Evolutionary conservation across 2,888 invertebrate species (phyloP).

Genomic region (Vandiemenella viatica): DNA sequence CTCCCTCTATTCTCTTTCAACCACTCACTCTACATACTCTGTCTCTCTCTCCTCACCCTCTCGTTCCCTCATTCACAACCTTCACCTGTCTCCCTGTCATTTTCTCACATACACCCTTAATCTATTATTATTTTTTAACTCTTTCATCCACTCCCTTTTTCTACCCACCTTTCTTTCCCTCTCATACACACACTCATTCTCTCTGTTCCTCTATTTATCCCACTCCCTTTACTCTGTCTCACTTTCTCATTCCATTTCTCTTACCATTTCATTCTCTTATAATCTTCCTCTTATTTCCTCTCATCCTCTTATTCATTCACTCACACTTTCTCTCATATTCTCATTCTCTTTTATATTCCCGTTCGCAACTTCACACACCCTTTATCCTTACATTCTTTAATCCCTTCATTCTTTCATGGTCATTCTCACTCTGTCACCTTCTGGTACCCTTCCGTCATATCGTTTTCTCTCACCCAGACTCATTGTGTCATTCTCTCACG

Average conservation of each 20-base stretch:
- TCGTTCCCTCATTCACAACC: too few relatives aligned
- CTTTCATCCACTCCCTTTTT: too few relatives aligned
- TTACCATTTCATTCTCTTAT: neutral
- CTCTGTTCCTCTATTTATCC: neutral
- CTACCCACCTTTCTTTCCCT: too few relatives aligned
- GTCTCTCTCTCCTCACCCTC: neutral
- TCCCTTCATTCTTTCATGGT: neutral
- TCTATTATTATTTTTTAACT: too few relatives aligned
- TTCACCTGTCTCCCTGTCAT: too few relatives aligned
- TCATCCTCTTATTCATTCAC: neutral
- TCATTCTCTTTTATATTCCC: neutral
- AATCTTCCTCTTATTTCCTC: neutral
- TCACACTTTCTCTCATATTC: neutral
- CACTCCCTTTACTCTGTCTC: neutral
- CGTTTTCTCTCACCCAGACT: neutral
- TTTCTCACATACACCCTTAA: too few relatives aligned
- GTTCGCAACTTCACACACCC: neutral
- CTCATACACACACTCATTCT: too few relatives aligned
- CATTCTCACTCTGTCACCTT: neutral
- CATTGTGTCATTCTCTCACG: too few relatives aligned
- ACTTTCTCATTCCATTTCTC: neutral
- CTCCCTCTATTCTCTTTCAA: too few relatives aligned
- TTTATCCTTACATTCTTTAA: neutral
- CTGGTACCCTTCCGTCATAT: neutral
- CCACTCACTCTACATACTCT: too few relatives aligned